Percentiles rank a stretch among this genome's conserved stretches.
Conservation (phyloP, 2,888 invertebrate genomes). For the Andrena fulva region DNA sequence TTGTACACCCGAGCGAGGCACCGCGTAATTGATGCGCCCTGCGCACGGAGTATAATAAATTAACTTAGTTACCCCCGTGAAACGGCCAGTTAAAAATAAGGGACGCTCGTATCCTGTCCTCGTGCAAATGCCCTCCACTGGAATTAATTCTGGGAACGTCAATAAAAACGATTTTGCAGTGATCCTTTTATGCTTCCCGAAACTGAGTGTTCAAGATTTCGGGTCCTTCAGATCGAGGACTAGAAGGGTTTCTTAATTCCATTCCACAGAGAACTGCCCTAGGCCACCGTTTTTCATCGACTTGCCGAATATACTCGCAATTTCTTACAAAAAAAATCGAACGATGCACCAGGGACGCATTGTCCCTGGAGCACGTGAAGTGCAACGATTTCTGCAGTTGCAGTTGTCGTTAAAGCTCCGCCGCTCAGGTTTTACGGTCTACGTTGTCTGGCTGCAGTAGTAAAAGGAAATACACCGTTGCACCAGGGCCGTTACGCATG, state of each 20-base stretch:
- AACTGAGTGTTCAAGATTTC: too few species aligned
- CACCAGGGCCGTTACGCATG: constrained; percentile 54
- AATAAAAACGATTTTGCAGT: too few species aligned
- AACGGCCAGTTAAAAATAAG: not conserved
- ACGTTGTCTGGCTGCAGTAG: constrained; percentile 61
- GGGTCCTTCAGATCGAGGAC: too few species aligned
- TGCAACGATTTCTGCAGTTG: constrained; percentile 49
- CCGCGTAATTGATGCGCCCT: constrained; percentile 32
- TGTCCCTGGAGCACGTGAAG: constrained; percentile 20
- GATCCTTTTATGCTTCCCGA: not conserved
- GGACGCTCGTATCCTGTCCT: not conserved
- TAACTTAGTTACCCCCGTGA: not conserved
- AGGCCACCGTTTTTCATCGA: not conserved
- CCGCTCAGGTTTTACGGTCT: constrained; percentile 63
- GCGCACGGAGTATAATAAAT: constrained; percentile 18
- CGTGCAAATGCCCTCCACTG: not conserved
- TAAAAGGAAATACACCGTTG: constrained; percentile 69
- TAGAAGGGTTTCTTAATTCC: too few species aligned
- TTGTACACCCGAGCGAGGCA: constrained; percentile 17
- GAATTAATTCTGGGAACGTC: too few species aligned
- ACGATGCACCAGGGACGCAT: constrained; percentile 20
- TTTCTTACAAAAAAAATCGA: not conserved
- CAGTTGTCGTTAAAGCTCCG: constrained; percentile 56
- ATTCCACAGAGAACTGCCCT: not conserved
- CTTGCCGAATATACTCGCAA: too few species aligned